phyloP scores from a whole-genome alignment of 1,140 invertebrate species.

The Steinernema feltiae region DNA sequence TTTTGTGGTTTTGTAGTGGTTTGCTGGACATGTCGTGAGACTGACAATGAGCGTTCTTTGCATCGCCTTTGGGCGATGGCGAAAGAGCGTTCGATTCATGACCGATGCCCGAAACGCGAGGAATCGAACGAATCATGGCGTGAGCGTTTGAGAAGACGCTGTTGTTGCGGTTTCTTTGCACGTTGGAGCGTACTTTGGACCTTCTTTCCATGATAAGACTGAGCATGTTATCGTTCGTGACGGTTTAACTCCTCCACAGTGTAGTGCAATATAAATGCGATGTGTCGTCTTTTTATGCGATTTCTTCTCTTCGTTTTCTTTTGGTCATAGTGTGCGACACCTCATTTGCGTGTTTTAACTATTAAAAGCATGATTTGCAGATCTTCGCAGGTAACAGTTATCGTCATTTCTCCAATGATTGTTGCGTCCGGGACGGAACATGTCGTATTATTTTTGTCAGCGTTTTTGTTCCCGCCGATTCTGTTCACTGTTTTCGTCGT shows the following conservation, averaged over 20 bases:
- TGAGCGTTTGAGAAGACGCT: not conserved
- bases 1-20: no score
- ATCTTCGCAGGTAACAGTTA: not conserved
- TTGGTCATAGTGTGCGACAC: no score
- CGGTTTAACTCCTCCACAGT: not conserved
- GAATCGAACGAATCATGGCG: not conserved
- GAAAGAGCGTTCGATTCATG: not conserved
- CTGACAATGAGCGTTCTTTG: not conserved
- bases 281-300: not conserved
- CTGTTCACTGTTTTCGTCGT: conserved; percentile 22
- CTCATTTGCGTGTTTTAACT: no score
- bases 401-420: not conserved
- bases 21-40: no score
- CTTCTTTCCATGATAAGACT: not conserved
- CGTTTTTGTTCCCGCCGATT: conserved; percentile 39
- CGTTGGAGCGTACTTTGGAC: conserved; percentile 8
- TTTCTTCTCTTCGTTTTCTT: not conserved
- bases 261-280: not conserved
- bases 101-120: not conserved
- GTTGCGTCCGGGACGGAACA: conserved; percentile 21
- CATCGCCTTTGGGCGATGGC: not conserved
- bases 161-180: not conserved
- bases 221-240: not conserved
- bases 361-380: no score
- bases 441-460: conserved; percentile 24